Base-by-base conservation (phyloP, 2,113 vertebrate genomes). In the Alces alces region DNA sequence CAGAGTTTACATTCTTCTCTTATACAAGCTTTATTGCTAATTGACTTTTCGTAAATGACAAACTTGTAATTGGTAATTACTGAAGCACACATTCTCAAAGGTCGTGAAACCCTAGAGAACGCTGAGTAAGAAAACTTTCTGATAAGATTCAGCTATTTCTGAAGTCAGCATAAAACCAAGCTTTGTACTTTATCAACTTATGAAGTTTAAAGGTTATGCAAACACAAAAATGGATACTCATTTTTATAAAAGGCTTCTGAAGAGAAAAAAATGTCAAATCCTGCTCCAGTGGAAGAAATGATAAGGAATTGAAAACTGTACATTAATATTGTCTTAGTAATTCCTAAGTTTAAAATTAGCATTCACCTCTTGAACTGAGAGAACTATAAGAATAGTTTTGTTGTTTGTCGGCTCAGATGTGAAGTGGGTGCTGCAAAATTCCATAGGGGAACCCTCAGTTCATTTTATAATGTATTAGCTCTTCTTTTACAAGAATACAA, bases 131-230 rank as follows among this genome's bases (percentile, higher is more conserved):
- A 96, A 96, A 92, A 93, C 57, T 36, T 93, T 92, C 80, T 85
- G 55, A 64, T 80, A 89, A 83, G 28, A 89, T 66, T 57, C 0
- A 23, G 30, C 4, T 64, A 39, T 95, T 92, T 96, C 93, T 96
- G n/a, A 97, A 98, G 87, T 98, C 95, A 96, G 92, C 66, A 97
- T 70, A 92, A 98, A 98, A 85, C 23, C n/a, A 64, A 50, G 25
- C 94, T 97, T 96, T 91, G 47, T 89, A 91, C 79, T 97, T 97
- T 78, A 55, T 95, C 80, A 95, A 47, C 21, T 89, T 97, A 52
- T 23, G 66, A 96, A 92, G 79, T 97, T 95, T 93, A 97, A 98
- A 96, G 91, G 55, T 90, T 96, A 96, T 95, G 94, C 73, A 96
- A 96, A 96, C 91, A 85, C 5, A 93, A 90, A 90, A 96, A 86